Evolutionary conservation across 2,113 vertebrate species (phyloP).

Genomic region (Dicrurus megarhynchus): DNA sequence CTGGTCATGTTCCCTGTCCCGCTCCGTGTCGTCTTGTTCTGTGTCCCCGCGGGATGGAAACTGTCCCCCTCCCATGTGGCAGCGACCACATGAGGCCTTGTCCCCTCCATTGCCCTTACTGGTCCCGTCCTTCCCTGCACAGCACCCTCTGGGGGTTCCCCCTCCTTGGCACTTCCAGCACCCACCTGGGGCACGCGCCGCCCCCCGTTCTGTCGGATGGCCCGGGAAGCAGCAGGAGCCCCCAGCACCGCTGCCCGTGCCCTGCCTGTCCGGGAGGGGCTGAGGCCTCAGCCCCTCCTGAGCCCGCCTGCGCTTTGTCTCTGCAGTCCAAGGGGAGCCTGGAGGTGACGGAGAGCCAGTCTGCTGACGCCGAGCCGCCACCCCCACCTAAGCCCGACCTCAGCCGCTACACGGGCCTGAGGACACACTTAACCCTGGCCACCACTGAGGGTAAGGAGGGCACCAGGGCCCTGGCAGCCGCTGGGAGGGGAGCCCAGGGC

Average conservation of each 20-base stretch:
- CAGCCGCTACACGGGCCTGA: conserved; percentile 87
- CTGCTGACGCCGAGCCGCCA: conserved; percentile 90
- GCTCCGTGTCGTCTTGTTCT: neutral
- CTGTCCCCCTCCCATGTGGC: neutral
- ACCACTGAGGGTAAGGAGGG: conserved; percentile 87
- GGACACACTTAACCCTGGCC: conserved; percentile 79
- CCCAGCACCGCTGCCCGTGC: accelerated
- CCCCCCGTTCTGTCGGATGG: neutral
- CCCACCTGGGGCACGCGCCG: accelerated
- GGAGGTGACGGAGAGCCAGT: conserved; percentile 94
- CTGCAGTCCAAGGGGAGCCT: conserved; percentile 91
- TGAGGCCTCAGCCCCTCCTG: neutral
- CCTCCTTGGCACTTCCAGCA: neutral
- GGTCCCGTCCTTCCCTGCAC: accelerated
- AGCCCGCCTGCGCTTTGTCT: conserved; percentile 21
- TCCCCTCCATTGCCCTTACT: neutral
- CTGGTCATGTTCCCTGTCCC: neutral
- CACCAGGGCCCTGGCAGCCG: neutral
- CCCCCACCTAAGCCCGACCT: conserved; percentile 95
- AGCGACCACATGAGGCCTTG: neutral
- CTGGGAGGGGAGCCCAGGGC: conserved; percentile 1
- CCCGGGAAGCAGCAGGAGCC: neutral
- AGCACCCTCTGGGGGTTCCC: neutral
- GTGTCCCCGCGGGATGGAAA: neutral
- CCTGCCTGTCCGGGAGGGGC: neutral